These are phyloP conservation scores for Lepidurus arcticus DNA, from an alignment of 1,140 invertebrate genomes.

Conservation along the genomic window DNA sequence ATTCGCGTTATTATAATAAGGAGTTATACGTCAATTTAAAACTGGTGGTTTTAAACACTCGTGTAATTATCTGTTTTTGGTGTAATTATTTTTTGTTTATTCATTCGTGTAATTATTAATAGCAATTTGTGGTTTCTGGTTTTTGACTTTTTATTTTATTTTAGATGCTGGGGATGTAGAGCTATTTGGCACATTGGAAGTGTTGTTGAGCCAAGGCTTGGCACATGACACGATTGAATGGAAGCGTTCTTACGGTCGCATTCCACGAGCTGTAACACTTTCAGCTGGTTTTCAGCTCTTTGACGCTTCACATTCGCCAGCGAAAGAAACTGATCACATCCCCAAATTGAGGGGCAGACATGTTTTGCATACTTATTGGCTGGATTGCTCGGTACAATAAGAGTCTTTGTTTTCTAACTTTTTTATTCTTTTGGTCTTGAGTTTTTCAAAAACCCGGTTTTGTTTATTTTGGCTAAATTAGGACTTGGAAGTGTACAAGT, in stretches of 20 bases:
- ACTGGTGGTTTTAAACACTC: no score
- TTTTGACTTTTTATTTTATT: slow-evolving; percentile 35
- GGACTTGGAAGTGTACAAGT: slow-evolving; percentile 89
- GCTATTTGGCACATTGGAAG: slow-evolving; percentile 75
- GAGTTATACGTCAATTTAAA: no score
- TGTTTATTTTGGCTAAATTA: slow-evolving; percentile 47
- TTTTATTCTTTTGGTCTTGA: slow-evolving; percentile 20
- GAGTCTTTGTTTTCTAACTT: neutral
- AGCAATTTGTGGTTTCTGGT: neutral
- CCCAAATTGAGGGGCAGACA: slow-evolving; percentile 22
- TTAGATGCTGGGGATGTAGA: slow-evolving; percentile 81
- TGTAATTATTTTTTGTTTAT: no score
- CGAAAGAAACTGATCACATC: slow-evolving; percentile 45
- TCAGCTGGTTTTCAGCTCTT: slow-evolving; percentile 80
- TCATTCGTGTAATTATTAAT: neutral
- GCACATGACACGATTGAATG: slow-evolving; percentile 82
- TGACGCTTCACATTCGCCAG: slow-evolving; percentile 46
- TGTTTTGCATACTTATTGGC: slow-evolving; percentile 90
- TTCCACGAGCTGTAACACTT: slow-evolving; percentile 73
- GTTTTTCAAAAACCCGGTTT: neutral
- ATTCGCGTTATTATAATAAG: no score
- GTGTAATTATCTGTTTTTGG: no score
- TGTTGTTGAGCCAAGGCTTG: slow-evolving; percentile 66
- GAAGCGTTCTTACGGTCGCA: slow-evolving; percentile 73
- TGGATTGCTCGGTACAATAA: slow-evolving; percentile 74